Evolutionary conservation across 2,797 vertebrate species (phyloP).

Genomic region (Etheostoma perlongum): DNA sequence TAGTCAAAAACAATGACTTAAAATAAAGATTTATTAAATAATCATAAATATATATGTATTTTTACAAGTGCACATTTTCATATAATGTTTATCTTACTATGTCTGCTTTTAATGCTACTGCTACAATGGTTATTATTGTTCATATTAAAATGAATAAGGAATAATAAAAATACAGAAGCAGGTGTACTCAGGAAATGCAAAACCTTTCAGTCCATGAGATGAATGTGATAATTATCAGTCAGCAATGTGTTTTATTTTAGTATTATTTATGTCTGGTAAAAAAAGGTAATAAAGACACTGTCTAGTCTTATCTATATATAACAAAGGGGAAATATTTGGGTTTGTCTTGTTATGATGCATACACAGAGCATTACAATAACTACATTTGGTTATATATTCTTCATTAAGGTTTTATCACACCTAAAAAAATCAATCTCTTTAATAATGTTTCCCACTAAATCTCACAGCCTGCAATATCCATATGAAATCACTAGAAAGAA

Average conservation of each 20-base stretch:
- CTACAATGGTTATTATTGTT: neutral
- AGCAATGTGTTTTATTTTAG: neutral
- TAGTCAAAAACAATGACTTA: neutral
- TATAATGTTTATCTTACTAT: neutral
- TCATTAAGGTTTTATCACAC: neutral
- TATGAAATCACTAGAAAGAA: neutral
- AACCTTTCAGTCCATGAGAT: neutral
- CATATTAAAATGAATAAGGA: neutral
- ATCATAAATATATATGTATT: neutral
- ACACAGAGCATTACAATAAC: neutral
- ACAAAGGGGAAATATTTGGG: neutral
- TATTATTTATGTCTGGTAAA: neutral
- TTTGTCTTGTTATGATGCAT: neutral
- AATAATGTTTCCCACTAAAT: neutral
- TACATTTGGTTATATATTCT: neutral
- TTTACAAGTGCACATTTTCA: neutral
- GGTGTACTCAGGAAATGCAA: neutral
- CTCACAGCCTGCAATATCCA: neutral
- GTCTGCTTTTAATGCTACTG: neutral
- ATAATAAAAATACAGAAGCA: neutral
- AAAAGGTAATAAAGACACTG: neutral
- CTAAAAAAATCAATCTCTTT: neutral
- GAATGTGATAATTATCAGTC: neutral
- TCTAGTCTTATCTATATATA: neutral
- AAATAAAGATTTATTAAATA: neutral